Base-by-base conservation (phyloP, 2,888 invertebrate species). In the Dioctria rufipes region DNA sequence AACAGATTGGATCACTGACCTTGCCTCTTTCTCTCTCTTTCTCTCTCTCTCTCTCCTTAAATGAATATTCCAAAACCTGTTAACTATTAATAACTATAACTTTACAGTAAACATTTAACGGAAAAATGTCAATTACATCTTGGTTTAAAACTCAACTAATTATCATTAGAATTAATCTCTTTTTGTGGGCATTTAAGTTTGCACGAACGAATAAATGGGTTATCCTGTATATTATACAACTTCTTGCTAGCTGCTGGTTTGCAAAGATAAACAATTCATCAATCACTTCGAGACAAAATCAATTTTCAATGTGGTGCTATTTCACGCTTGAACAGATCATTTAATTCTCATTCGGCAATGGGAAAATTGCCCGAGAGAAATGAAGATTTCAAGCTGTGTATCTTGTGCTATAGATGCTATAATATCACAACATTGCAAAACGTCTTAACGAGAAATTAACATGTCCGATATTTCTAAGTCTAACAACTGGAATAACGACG, bases 241-340 rank as follows among this genome's bases (percentile, higher is more conserved):
- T 46, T 6, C 46, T 6, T 46, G 5, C 5, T 8, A 46, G 46
- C 5, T 46, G 5, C 5, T 8, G 8, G 46, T 46, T 46, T 46
- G 8, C 46, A 46, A 46, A 67, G 46, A 67, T 43, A 67, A 67
- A 67, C 49, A 67, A 49, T 67, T 25, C 42, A 67, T 67, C 67
- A 67, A 67, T 67, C 67, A 67, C 67, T 8, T 58, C 5, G 46
- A 67, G 43, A 4, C 46, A 25, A 67, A 67, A 67, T 67, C 67
- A 46, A 67, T 67, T 67, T 66, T 67, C 67, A 67, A 67, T 67
- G 67, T 67, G 67, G 67, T 43, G 42, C 67, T 46, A 46, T 67
- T 67, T 67, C 49, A 67, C 67, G 67, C 67, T 67, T 46, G 43
- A 25, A 43, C 13, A 67, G 46, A 67, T 46, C 43, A 67, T 67